Evolutionary conservation across 2,113 vertebrate species (phyloP), one percentile per base, ranked within the genome.

Genomic region (Athene cunicularia): DNA sequence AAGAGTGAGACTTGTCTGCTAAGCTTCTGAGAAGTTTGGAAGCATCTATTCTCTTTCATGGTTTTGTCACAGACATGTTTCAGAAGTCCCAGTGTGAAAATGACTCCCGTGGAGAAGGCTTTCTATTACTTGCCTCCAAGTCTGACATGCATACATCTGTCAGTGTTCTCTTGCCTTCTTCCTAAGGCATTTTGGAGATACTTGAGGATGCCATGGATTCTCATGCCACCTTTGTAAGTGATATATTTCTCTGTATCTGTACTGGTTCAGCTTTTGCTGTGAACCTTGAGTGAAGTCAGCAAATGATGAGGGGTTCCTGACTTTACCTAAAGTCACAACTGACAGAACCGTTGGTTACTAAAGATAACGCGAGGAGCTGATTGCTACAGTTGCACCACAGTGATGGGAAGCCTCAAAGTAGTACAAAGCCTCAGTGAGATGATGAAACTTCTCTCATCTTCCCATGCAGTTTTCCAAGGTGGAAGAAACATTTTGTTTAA

Each of bases 381-480:
- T 66, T 32, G 21, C 39, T 77, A 32, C 20, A 6, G 12, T 86
- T 66, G 5, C 10, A 66, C 52, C 35, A 5, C 21, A 59, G 30
- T 13, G 37, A 16, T 70, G 43, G 4, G 3, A 85, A 70, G n/a
- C 43, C 10, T 79, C 63, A 56, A 37, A 81, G 66, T 13, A 33
- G 5, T 24, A 30, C 0, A 0, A 72, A 91, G 23, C 17, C 66
- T 66, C 14, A 17, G 6, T 2, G 0, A 70, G 28, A 5, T 2
- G 5, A n/a, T 32, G 58, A 53, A 68, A 15, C 35, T 41, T 93
- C 2, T 5, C 3, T 32, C 28, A 7, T 62, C 22, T 8, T 67
- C 23, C 14, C 11, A 4, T 14, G 16, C 15, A 12, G 16, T 72
- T 90, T 83, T 63, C 35, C 10, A 77, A 80, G 50, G 22, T 15